Percentiles rank a stretch among this genome's conserved stretches.
Conservation (phyloP, 2,888 invertebrate species). For the Hybos culiciformis region DNA sequence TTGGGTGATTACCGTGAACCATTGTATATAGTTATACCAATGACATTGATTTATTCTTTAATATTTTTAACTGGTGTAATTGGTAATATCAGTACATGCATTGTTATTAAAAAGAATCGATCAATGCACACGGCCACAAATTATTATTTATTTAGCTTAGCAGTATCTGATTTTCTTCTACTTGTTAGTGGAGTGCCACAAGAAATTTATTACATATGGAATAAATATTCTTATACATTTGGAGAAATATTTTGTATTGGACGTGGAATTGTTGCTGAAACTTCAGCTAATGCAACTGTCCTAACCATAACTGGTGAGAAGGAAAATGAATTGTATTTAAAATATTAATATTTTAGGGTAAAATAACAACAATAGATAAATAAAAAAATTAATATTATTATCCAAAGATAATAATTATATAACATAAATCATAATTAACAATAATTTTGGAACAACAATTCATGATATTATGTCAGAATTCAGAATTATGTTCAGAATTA, state of each 20-base stretch:
- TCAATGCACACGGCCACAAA: too few relatives aligned
- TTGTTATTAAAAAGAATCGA: constrained; percentile 68
- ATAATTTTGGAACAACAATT: too few relatives aligned
- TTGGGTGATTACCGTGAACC: too few relatives aligned
- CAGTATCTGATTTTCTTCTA: constrained; percentile 68
- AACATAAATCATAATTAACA: too few relatives aligned
- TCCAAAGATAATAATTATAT: too few relatives aligned
- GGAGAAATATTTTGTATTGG: constrained; percentile 67
- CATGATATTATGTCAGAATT: too few relatives aligned
- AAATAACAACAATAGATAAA: too few relatives aligned
- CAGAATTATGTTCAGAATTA: too few relatives aligned
- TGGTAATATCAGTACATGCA: constrained; percentile 72
- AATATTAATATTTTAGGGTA: too few relatives aligned
- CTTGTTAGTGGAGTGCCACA: constrained; percentile 55
- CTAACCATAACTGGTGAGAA: constrained; percentile 71
- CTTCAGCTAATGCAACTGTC: constrained; percentile 64
- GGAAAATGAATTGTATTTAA: too few relatives aligned
- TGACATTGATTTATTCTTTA: constrained; percentile 60
- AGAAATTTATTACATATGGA: constrained; percentile 69
- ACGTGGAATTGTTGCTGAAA: constrained; percentile 63
- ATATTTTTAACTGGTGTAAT: constrained; percentile 67
- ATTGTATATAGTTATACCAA: too few relatives aligned
- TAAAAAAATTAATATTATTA: too few relatives aligned
- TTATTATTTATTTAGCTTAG: constrained; percentile 73
- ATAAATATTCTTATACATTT: constrained; percentile 61